Percentiles rank a stretch among this genome's conserved stretches.
phyloP scores from a whole-genome alignment of 2,888 invertebrate genomes.

The Bugula neritina region DNA sequence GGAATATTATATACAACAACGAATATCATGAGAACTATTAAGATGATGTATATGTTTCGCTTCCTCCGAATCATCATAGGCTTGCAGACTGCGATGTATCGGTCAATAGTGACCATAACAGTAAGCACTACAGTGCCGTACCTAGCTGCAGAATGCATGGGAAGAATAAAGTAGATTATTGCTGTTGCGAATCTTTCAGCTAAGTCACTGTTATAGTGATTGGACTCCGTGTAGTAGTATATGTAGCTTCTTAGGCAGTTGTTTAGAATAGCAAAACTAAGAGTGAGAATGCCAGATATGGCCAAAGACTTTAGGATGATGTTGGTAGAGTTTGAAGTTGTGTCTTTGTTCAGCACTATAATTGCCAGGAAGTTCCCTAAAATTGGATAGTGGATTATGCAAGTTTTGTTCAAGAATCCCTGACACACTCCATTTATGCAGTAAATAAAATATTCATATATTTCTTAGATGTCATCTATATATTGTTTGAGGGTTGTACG shows the following conservation, averaged over 20 bases:
- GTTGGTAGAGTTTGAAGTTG: background rate
- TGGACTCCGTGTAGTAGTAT: constrained; percentile 1
- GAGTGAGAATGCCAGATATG: background rate
- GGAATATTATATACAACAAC: constrained; percentile 12
- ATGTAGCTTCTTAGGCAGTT: background rate
- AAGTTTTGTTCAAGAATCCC: too few relatives aligned
- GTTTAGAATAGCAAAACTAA: background rate
- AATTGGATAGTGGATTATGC: too few relatives aligned
- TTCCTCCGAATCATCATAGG: constrained; percentile 9
- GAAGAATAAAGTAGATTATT: background rate
- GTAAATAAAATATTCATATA: too few relatives aligned
- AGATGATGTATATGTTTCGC: background rate
- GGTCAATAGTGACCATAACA: constrained; percentile 24
- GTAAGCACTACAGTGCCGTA: background rate
- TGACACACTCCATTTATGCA: too few relatives aligned
- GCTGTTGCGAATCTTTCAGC: background rate
- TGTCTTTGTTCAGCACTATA: constrained; percentile 1
- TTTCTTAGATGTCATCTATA: too few relatives aligned
- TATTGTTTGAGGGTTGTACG: too few relatives aligned
- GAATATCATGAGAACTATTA: background rate
- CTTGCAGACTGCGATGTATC: constrained; percentile 22
- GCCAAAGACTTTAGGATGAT: background rate
- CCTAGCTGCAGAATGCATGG: background rate
- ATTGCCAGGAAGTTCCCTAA: constrained; percentile 5
- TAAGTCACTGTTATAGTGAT: background rate